These are phyloP conservation scores for Rhinolophus ferrumequinum DNA, from an alignment of 2,113 vertebrate species.

Conservation along the genomic window DNA sequence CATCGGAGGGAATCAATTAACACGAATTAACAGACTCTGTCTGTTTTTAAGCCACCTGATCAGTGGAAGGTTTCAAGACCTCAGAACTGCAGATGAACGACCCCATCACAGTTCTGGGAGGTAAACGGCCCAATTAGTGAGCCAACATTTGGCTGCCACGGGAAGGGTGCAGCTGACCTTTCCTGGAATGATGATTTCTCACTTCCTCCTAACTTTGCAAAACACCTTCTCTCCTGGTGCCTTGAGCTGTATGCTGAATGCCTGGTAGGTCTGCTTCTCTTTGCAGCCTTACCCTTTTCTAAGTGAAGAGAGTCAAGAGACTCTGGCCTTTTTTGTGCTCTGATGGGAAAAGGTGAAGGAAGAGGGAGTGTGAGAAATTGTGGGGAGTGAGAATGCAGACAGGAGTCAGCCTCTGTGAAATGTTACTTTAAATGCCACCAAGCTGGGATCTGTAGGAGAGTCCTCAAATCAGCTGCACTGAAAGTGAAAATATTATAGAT, in stretches of 20 bases:
- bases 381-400: neutral
- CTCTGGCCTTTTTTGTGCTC: neutral
- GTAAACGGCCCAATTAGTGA: conserved; percentile 52
- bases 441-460: fast-evolving
- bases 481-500: neutral
- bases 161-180: neutral
- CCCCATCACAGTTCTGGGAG: neutral
- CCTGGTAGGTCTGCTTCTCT: neutral
- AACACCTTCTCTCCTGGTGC: neutral
- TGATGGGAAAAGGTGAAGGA: neutral
- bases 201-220: neutral
- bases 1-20: conserved; percentile 42
- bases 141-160: fast-evolving
- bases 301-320: neutral
- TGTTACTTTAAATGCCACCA: neutral
- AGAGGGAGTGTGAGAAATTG: neutral
- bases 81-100: neutral
- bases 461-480: neutral
- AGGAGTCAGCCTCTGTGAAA: neutral
- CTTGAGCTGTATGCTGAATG: neutral
- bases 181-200: neutral
- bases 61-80: neutral
- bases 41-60: neutral
- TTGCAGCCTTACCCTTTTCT: neutral
- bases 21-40: conserved; percentile 13